Evolutionary conservation across 2,797 vertebrate genomes (phyloP).

Genomic region (Tolypeutes matacus): DNA sequence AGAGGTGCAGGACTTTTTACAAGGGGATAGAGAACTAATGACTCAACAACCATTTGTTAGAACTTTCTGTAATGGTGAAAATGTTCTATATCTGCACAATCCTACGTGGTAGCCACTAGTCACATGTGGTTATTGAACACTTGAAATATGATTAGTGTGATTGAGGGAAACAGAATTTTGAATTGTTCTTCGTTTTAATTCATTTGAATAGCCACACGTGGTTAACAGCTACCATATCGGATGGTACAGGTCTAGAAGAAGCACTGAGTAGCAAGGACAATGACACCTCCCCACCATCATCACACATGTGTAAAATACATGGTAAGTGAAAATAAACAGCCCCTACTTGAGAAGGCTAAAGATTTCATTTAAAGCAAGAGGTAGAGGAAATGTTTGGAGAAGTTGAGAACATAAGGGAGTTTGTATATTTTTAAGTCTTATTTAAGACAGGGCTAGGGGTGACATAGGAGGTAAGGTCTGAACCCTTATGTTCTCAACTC

Average conservation of each 20-base stretch:
- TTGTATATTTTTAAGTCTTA: not conserved
- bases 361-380: not conserved
- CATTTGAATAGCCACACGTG: too few relatives aligned
- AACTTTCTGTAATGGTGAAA: not conserved
- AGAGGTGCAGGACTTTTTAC: constrained; percentile 2
- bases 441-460: not conserved
- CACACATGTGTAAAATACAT: too few relatives aligned
- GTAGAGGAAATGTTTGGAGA: not conserved
- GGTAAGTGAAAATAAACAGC: too few relatives aligned
- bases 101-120: not conserved
- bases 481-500: too few relatives aligned
- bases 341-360: not conserved
- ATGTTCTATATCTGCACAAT: not conserved
- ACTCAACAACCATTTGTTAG: not conserved
- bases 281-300: not conserved
- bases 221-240: too few relatives aligned
- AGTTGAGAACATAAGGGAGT: not conserved
- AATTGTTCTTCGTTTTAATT: not conserved
- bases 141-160: too few relatives aligned
- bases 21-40: not conserved
- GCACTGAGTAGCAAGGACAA: not conserved
- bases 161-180: not conserved
- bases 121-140: too few relatives aligned
- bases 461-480: not conserved
- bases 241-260: not conserved